Evolutionary conservation across 2,113 vertebrate species (phyloP).

Genomic region (Suncus etruscus): DNA sequence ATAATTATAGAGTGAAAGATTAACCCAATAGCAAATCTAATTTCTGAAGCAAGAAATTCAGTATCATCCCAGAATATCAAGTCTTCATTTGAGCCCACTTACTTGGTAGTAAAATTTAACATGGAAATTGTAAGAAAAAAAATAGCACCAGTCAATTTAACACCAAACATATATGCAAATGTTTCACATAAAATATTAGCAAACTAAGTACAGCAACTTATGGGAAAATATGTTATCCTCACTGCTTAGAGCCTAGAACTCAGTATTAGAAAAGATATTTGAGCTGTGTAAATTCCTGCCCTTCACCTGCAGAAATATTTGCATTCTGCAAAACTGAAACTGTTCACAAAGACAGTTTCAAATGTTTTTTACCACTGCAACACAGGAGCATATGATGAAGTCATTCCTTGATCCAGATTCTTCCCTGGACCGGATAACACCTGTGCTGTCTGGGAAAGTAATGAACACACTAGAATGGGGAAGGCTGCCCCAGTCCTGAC

Average conservation of each 20-base stretch:
- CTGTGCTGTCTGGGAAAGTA: too few species aligned
- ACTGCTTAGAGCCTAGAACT: too few species aligned
- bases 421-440: too few species aligned
- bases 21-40: neutral
- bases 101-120: neutral
- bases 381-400: too few species aligned
- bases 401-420: too few species aligned
- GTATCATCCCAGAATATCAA: neutral
- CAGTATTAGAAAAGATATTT: neutral
- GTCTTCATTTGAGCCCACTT: neutral
- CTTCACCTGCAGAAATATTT: neutral
- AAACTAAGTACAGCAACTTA: neutral
- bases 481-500: too few species aligned
- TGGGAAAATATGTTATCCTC: neutral
- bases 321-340: neutral
- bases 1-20: neutral
- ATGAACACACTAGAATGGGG: too few species aligned
- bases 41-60: conserved; percentile 1
- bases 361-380: too few species aligned
- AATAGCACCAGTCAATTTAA: neutral
- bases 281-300: neutral
- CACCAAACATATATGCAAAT: neutral
- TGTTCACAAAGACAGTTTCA: too few species aligned
- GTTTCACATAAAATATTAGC: neutral
- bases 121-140: neutral